Conservation (phyloP, 2,113 vertebrate species). For the Campylorhamphus procurvoides region DNA sequence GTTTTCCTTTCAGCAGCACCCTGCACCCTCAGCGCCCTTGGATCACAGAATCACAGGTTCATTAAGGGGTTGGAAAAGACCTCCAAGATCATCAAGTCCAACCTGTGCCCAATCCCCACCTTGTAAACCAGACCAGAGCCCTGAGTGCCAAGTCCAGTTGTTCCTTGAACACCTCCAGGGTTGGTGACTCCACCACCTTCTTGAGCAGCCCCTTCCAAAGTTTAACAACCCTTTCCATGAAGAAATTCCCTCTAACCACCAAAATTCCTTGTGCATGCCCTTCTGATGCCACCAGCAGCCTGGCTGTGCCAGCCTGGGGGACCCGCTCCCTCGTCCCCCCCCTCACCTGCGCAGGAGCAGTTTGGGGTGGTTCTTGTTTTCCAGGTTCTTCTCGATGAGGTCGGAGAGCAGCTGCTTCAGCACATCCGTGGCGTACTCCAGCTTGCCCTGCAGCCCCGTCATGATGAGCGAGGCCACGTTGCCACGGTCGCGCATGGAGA, state of each 20-base stretch:
- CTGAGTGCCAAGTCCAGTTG: background rate
- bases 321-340: background rate
- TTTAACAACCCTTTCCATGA: fast-evolving
- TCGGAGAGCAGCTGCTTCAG: slow-evolving; percentile 96
- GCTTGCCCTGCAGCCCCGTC: slow-evolving; percentile 93
- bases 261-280: background rate
- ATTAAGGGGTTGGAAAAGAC: background rate
- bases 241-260: fast-evolving
- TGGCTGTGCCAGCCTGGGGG: fast-evolving
- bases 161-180: background rate
- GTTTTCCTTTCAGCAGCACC: background rate
- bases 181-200: background rate
- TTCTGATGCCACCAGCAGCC: background rate
- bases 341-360: slow-evolving; percentile 92
- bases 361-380: slow-evolving; percentile 99
- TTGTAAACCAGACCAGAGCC: background rate
- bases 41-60: background rate
- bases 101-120: background rate
- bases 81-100: background rate
- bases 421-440: slow-evolving; percentile 97
- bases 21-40: background rate
- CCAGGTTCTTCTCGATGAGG: slow-evolving; percentile 97
- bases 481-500: slow-evolving; percentile 97
- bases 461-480: slow-evolving; percentile 99
- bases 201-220: background rate